Evolutionary conservation across 2,797 vertebrate species (phyloP).

Genomic region (Halcyon chelicuti): DNA sequence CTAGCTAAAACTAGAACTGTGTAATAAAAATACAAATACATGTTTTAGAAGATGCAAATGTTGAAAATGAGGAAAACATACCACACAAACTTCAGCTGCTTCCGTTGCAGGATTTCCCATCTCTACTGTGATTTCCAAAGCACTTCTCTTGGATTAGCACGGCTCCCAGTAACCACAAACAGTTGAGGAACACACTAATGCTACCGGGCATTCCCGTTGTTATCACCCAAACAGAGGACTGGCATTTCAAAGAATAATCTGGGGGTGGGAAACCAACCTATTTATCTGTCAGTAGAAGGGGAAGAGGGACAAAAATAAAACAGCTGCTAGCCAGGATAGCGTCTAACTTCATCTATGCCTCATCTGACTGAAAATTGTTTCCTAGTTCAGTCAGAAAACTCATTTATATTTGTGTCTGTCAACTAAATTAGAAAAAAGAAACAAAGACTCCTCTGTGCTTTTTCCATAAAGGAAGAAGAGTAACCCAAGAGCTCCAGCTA

Average conservation of each 20-base stretch:
- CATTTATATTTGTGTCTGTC: background rate
- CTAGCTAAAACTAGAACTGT: background rate
- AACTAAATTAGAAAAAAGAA: constrained; percentile 42
- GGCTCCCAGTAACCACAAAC: background rate
- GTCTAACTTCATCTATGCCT: background rate
- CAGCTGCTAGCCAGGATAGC: background rate
- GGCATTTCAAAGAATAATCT: background rate
- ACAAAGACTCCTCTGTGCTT: constrained; percentile 17
- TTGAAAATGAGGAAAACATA: background rate
- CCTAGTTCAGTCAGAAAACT: constrained; percentile 6
- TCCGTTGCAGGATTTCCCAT: background rate
- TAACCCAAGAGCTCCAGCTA: background rate
- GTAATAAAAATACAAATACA: background rate
- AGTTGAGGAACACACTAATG: background rate
- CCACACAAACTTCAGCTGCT: background rate
- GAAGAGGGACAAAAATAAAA: background rate
- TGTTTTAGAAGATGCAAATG: rapidly evolving
- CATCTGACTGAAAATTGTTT: background rate
- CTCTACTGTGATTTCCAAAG: background rate
- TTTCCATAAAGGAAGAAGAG: background rate
- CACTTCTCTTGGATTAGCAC: background rate
- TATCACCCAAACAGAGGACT: background rate
- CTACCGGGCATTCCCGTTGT: background rate
- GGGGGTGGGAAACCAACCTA: background rate
- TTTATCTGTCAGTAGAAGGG: background rate